Base-by-base conservation (phyloP, 2,797 vertebrate species). In the Etheostoma nigrum region DNA sequence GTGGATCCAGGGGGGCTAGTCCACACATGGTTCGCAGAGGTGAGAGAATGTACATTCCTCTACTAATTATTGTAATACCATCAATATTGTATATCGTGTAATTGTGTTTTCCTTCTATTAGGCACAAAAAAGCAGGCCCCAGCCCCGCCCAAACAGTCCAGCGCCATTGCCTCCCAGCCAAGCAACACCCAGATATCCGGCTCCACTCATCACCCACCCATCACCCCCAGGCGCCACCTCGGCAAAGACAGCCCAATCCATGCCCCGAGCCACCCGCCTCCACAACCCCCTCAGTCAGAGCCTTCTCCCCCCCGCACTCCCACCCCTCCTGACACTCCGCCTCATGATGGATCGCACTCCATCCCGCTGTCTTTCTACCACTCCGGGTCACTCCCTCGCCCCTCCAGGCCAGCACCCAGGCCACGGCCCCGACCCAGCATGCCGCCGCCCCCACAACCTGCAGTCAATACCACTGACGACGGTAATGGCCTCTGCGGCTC, bases 41-140 rank as follows among this genome's bases (percentile, higher is more conserved):
- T 99, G 64, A 94, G 89, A 57, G 15, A 40, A 36, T 14, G 5
- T 6, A 3, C 11, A 30, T 27, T 63, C 12, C 10, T 48, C 2
- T 61, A 45, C 5, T 6, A 5, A 47, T 23, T 14, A 21, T 61
- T 40, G 40, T 42, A 42, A 14, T 18, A 19, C 4, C 12, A 48
- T 53, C 54, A 52, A 44, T 70, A 33, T 51, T 16, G 1, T 21
- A 61, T 49, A 1, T 36, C 2, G 11, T 62, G 12, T 72, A 58
- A 42, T 47, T 42, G 1, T 13, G 0, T 76, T 86, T 70, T 71
- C 47, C 79, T 67, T 67, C 83, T 75, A 11, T 91, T 91, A 99
- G 98, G 96, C 47, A 93, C 97, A 72, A 99, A 99, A 78, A 99
- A 99, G 83, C 98, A 97, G 23, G 98, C 98, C 0, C 96, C 96